These are phyloP conservation scores for Melanophora roralis DNA, from an alignment of 2,888 invertebrate genomes.

Conservation along the genomic window DNA sequence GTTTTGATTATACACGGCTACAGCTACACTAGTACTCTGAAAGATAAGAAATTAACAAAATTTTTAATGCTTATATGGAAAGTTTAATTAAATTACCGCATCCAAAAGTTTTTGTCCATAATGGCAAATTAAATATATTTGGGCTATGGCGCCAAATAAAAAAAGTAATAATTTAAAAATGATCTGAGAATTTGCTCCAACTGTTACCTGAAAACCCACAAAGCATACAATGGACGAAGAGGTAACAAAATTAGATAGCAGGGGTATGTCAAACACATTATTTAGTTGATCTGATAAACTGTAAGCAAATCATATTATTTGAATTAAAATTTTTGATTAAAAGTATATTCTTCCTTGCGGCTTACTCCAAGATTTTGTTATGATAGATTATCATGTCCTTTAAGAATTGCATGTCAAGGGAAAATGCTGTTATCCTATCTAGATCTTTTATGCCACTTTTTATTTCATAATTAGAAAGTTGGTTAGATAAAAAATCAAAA, in stretches of 20 bases:
- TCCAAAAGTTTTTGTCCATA: slow-evolving; percentile 69
- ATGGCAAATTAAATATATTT: slow-evolving; percentile 71
- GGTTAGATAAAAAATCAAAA: slow-evolving; percentile 65
- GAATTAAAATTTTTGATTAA: neutral
- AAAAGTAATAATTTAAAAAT: slow-evolving; percentile 68
- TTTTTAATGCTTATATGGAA: too few species aligned
- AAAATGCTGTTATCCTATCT: slow-evolving; percentile 49
- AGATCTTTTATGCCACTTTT: neutral
- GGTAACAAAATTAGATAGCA: slow-evolving; percentile 65
- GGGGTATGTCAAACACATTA: slow-evolving; percentile 62
- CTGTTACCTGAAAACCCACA: slow-evolving; percentile 70
- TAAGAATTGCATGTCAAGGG: slow-evolving; percentile 47
- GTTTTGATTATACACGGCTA: slow-evolving; percentile 68
- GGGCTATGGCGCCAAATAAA: slow-evolving; percentile 67
- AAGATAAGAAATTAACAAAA: too few species aligned
- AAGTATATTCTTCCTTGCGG: too few species aligned
- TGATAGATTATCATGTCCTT: slow-evolving; percentile 48
- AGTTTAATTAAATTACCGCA: slow-evolving; percentile 68
- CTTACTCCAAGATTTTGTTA: too few species aligned
- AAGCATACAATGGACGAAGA: slow-evolving; percentile 67
- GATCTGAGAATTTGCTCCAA: slow-evolving; percentile 65
- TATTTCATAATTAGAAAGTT: neutral
- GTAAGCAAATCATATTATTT: neutral
- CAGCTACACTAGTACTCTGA: slow-evolving; percentile 56
- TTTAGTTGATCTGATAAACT: slow-evolving; percentile 62